These are phyloP conservation scores for Cassiopea andromeda DNA, from an alignment of 30 jellyfish, hydroid and myxozoan genomes.

Conservation along the genomic window DNA sequence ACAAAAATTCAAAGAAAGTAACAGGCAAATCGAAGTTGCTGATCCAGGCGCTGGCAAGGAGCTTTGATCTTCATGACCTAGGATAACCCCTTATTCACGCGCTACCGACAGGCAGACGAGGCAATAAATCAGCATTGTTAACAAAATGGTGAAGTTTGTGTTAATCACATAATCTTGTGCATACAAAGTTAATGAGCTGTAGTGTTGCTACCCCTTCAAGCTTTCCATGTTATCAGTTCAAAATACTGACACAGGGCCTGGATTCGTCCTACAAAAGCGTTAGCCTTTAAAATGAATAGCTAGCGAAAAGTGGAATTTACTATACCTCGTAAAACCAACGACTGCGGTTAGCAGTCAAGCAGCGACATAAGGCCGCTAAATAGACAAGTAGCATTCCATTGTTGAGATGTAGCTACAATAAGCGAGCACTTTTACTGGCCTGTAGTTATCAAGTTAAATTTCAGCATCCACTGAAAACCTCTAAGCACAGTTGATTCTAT, in stretches of 20 bases:
- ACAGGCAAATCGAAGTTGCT: no score
- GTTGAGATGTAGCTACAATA: background rate
- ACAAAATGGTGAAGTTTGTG: constrained; percentile 1
- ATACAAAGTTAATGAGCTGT: background rate
- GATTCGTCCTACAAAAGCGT: background rate
- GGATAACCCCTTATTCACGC: background rate
- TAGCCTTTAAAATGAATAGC: background rate
- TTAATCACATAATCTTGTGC: constrained; percentile 8
- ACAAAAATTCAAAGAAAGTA: no score
- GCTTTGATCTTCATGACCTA: constrained; percentile 11
- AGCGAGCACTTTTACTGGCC: background rate
- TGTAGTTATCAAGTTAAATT: background rate
- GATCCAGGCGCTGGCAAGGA: constrained; percentile 7
- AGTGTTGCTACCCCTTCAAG: background rate
- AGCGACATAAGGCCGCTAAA: background rate
- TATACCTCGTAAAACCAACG: constrained; percentile 34
- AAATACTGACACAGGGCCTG: background rate
- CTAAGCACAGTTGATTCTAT: background rate
- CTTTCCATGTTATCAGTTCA: background rate
- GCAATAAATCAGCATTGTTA: constrained; percentile 18
- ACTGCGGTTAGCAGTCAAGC: constrained; percentile 30
- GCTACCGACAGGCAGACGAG: constrained; percentile 19
- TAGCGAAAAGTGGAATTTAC: constrained; percentile 45
- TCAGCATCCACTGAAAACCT: background rate
- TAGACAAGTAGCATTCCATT: background rate